phyloP scores from a whole-genome alignment of 2,888 invertebrate species.

The Parnassius apollo region DNA sequence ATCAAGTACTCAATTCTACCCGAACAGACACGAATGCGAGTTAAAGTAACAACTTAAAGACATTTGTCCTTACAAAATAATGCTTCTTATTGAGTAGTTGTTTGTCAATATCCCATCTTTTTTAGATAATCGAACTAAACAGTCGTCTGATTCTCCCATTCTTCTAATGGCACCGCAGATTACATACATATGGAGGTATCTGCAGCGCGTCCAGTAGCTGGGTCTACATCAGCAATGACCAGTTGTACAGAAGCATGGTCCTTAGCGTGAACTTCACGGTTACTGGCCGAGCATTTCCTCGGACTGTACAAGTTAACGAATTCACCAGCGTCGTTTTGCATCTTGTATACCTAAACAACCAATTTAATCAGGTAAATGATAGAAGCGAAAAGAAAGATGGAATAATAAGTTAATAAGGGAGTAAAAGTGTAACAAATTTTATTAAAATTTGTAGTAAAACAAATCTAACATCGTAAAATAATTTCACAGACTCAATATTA shows the following conservation, averaged over 20 bases:
- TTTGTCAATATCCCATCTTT: conserved; percentile 95
- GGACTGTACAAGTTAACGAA: conserved; percentile 75
- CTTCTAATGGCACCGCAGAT: conserved; percentile 98
- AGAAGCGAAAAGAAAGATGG: conserved; percentile 54
- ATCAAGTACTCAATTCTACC: too few species aligned
- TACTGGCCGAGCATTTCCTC: too few species aligned
- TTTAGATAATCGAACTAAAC: conserved; percentile 95
- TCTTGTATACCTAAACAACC: conserved; percentile 74
- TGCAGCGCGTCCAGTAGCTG: conserved; percentile 50
- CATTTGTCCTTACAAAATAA: conserved; percentile 25
- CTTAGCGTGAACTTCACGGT: too few species aligned
- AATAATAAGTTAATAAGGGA: too few species aligned
- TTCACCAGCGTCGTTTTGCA: conserved; percentile 99
- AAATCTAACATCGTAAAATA: too few species aligned
- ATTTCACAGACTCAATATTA: too few species aligned
- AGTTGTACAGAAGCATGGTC: too few species aligned
- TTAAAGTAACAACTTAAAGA: too few species aligned
- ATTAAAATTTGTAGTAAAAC: too few species aligned
- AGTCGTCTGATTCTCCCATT: conserved; percentile 99
- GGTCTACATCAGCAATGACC: too few species aligned
- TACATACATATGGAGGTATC: conserved; percentile 94
- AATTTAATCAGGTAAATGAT: conserved; percentile 60
- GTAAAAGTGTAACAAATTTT: too few species aligned
- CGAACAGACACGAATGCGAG: too few species aligned
- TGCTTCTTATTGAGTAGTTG: conserved; percentile 57